A percentile compares a stretch with the other conserved stretches of the same genome.
These are phyloP conservation scores for Melipona quadrifasciata DNA, from an alignment of 1,140 invertebrate genomes.

Conservation along the genomic window DNA sequence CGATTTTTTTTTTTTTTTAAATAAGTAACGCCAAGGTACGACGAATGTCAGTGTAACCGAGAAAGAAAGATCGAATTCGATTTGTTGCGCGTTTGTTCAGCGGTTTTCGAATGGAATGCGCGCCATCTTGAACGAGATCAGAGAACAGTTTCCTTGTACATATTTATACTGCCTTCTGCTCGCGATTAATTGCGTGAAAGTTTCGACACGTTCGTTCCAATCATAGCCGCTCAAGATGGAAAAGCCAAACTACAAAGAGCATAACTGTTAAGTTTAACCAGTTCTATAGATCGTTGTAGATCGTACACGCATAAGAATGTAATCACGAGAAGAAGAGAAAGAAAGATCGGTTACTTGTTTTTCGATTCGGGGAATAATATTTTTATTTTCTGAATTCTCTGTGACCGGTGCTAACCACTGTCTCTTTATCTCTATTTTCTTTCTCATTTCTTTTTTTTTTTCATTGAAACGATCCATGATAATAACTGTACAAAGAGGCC, in stretches of 20 bases:
- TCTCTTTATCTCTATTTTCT: conserved; percentile 15
- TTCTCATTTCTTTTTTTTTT: conserved; percentile 15
- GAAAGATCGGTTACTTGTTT: not conserved
- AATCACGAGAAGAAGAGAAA: not conserved
- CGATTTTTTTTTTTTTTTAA: not conserved
- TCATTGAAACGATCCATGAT: not conserved
- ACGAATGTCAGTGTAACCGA: not conserved
- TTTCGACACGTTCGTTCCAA: not conserved
- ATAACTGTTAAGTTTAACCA: not conserved
- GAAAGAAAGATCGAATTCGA: not conserved
- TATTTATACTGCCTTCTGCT: not conserved
- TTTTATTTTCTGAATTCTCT: conserved; percentile 5
- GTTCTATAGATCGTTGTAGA: not conserved
- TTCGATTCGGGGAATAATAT: not conserved
- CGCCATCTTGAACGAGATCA: not conserved
- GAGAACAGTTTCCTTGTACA: too few species aligned
- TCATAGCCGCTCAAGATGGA: not conserved
- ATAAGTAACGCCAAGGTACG: not conserved
- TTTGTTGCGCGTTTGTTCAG: not conserved
- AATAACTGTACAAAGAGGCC: conserved; percentile 3
- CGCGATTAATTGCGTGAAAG: not conserved
- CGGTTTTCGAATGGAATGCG: not conserved
- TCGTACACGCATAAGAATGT: not conserved
- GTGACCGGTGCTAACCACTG: conserved; percentile 35
- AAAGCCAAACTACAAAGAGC: not conserved